Evolutionary conservation across 2,888 invertebrate genomes (phyloP), one percentile per base, ranked within the genome.

Genomic region (Phymatocera aterrima): DNA sequence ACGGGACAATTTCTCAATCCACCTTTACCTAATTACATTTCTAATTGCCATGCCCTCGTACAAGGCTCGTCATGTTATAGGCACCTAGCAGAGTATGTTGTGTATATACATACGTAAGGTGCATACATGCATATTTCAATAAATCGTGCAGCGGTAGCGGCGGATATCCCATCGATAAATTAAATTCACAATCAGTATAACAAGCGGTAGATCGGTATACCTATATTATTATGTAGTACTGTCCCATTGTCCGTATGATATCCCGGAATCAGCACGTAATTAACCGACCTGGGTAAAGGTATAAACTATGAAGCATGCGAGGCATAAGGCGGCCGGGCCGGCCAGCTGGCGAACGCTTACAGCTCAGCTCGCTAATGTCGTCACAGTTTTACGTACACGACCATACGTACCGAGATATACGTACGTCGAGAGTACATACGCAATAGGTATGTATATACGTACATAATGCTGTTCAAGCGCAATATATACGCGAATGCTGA

Each of bases 281-380:
- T 87, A 87, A 83, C 83, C 85, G 85, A 85, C 82, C 84, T 81
- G 83, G 83, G 51, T 51, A 51, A 4, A 51, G 18, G 51, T n/a
- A n/a, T n/a, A n/a, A n/a, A n/a, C n/a, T n/a, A n/a, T n/a, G n/a
- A n/a, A n/a, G n/a, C n/a, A 18, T 15, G 51, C 15, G n/a, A 37
- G n/a, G 15, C 37, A 34, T 34, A 18, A 31, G 18, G 34, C 61
- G 61, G n/a, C n/a, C 37, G 85, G 83, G 82, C 74, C 83, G 82
- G 84, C 86, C 88, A 89, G 88, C 85, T 89, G 88, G 85, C 82
- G 85, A 86, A 88, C 86, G 87, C 86, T 87, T 83, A 80, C 82
- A 81, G 37, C 6, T 12, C 43, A 12, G 84, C 83, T 82, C 85
- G 86, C 87, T 89, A 89, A 89, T 89, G 87, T 88, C 87, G 85